phyloP scores from a whole-genome alignment of 2,797 vertebrate species.

The Erethizon dorsatum region DNA sequence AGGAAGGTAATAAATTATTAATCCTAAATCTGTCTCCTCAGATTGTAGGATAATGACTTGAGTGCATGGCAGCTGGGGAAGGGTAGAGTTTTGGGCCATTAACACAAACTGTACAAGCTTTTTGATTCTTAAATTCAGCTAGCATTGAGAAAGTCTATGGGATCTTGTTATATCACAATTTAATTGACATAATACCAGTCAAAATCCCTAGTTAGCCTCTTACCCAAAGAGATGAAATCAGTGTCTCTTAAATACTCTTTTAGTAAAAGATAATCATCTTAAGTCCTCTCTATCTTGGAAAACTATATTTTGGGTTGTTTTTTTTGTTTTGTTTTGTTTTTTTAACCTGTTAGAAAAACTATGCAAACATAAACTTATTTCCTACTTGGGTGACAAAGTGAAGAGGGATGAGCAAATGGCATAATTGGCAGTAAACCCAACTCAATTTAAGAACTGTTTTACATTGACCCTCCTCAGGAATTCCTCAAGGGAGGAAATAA shows the following conservation, averaged over 20 bases:
- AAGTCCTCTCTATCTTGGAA: constrained; percentile 58
- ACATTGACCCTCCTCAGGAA: constrained; percentile 46
- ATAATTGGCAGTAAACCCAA: constrained; percentile 55
- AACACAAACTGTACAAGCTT: constrained; percentile 57
- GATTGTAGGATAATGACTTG: constrained; percentile 80
- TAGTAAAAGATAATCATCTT: constrained; percentile 49
- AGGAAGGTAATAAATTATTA: constrained; percentile 85
- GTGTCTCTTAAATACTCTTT: constrained; percentile 70
- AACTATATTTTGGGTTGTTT: constrained; percentile 62
- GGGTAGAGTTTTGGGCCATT: constrained; percentile 72
- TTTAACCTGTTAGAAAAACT: constrained; percentile 65
- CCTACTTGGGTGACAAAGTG: constrained; percentile 33
- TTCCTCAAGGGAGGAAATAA: constrained; percentile 64
- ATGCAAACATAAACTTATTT: constrained; percentile 57
- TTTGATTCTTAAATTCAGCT: constrained; percentile 73
- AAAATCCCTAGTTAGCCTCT: constrained; percentile 61
- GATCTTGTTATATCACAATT: constrained; percentile 72
- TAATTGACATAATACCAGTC: constrained; percentile 67
- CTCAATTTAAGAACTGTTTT: constrained; percentile 40
- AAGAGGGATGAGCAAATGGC: constrained; percentile 68
- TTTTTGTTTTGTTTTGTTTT: constrained; percentile 69
- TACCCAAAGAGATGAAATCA: constrained; percentile 49
- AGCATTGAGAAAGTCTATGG: constrained; percentile 41
- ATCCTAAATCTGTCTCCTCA: constrained; percentile 82
- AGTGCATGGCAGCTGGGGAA: constrained; percentile 64